Evolutionary conservation across 2,113 vertebrate genomes (phyloP), one percentile per base, ranked within the genome.

Genomic region (Cichladusa arquata): DNA sequence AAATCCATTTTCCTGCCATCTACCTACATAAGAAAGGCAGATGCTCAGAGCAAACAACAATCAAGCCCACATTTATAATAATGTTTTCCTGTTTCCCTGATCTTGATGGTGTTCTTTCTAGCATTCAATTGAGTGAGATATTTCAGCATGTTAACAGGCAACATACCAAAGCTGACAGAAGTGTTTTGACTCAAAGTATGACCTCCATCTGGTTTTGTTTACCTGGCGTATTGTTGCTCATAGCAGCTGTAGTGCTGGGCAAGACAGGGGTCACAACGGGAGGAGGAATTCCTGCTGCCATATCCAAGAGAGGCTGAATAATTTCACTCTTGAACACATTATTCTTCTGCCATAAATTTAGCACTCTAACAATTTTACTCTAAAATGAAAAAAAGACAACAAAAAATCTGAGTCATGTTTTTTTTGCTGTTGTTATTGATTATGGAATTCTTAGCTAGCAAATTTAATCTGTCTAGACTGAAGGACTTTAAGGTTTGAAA

Each of bases 331-430:
- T 99, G 95, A 99, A 99, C 34, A 99, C 99, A 2, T 98, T 99
- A 95, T 99, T 99, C 98, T 99, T 99, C 97, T 99, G 99, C 99
- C 99, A 99, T 36, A 99, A 98, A 94, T 99, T 99, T 69, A 99
- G 98, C 28, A 99, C 99, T 96, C 99, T 97, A 84, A 99, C 99
- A 64, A 99, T 99, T 97, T 99, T 99, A 97, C 99, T 99, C 99
- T 99, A 97, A 45, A 97, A 97, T 45, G 33, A 93, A 87, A 82
- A 87, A 92, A 94, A 19, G 50, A 71, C 33, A 95, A 93, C 26
- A 81, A 6, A 87, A 91, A 2, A 77, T 13, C 51, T 23, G 3
- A 88, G 64, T 90, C n/a, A 90, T 14, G 22, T 12, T 71, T 70
- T 48, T 45, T 54, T 91, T 62, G 25, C 25, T 62, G 44, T 70